These are phyloP conservation scores for Chironomus tepperi DNA, from an alignment of 1,140 invertebrate species.

Conservation along the genomic window DNA sequence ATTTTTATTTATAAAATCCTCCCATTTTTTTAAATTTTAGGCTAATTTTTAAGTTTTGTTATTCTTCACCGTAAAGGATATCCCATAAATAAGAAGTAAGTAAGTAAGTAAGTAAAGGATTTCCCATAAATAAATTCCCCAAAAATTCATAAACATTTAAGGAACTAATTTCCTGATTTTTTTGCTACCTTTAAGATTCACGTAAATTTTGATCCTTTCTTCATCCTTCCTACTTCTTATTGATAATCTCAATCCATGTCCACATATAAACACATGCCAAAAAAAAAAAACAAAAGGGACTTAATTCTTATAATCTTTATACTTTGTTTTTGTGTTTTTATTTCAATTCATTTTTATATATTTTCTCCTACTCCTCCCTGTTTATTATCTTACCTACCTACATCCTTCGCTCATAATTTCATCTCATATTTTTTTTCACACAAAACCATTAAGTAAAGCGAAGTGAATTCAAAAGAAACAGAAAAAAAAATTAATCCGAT, in stretches of 20 bases:
- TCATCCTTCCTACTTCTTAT: background rate
- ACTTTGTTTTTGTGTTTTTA: background rate
- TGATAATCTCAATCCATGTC: background rate
- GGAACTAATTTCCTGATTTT: no score
- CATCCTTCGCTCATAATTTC: background rate
- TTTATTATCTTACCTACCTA: background rate
- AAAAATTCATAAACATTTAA: no score
- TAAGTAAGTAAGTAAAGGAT: no score
- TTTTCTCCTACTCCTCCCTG: background rate
- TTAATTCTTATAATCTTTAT: background rate
- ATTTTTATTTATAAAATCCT: no score
- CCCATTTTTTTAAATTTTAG: no score
- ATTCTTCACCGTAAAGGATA: no score
- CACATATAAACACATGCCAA: background rate
- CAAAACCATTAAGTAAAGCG: constrained; percentile 1
- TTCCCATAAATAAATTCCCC: no score
- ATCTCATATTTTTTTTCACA: background rate
- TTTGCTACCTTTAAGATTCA: no score
- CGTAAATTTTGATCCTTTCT: no score
- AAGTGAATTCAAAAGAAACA: background rate
- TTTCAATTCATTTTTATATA: background rate
- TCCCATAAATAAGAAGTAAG: no score
- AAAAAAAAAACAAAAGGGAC: background rate
- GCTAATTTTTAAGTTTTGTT: no score
- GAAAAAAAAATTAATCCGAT: constrained; percentile 16